Evolutionary conservation across 2,888 invertebrate genomes (phyloP).

Genomic region (Parnassius mnemosyne): DNA sequence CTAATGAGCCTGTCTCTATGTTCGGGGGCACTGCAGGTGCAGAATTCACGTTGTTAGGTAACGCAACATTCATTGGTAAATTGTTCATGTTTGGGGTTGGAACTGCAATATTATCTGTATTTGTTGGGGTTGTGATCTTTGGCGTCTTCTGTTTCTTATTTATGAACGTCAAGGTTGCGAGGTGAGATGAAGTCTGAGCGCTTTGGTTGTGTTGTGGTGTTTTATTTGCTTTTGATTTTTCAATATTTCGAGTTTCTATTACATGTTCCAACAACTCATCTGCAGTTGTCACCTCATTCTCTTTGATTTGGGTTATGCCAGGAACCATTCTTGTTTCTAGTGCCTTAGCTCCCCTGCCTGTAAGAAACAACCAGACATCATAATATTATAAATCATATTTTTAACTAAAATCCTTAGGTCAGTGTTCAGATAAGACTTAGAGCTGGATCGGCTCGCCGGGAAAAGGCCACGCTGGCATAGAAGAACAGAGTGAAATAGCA

Average conservation of each 20-base stretch:
- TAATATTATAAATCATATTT: too few relatives aligned
- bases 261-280: slow-evolving; percentile 52
- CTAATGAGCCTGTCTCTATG: slow-evolving; percentile 65
- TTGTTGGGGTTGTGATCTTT: slow-evolving; percentile 26
- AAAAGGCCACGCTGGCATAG: too few relatives aligned
- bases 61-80: slow-evolving; percentile 27
- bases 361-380: not conserved
- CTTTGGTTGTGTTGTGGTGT: slow-evolving; percentile 6
- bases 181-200: slow-evolving; percentile 20
- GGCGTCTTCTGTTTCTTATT: slow-evolving; percentile 28
- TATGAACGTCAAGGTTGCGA: slow-evolving; percentile 32
- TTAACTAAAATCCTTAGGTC: too few relatives aligned
- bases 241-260: slow-evolving; percentile 29
- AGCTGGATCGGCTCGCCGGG: too few relatives aligned
- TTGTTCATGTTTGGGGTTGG: slow-evolving; percentile 32
- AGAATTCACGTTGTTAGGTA: slow-evolving; percentile 34
- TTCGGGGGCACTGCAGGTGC: slow-evolving; percentile 50
- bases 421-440: too few relatives aligned
- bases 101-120: slow-evolving; percentile 32
- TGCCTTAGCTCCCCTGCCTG: slow-evolving; percentile 54
- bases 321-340: slow-evolving; percentile 41
- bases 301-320: slow-evolving; percentile 20
- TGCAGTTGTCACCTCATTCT: slow-evolving; percentile 38
- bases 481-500: too few relatives aligned
- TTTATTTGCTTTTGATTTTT: slow-evolving; percentile 17